Base-by-base conservation (phyloP, 2,113 vertebrate genomes). In the Fregetta grallaria region DNA sequence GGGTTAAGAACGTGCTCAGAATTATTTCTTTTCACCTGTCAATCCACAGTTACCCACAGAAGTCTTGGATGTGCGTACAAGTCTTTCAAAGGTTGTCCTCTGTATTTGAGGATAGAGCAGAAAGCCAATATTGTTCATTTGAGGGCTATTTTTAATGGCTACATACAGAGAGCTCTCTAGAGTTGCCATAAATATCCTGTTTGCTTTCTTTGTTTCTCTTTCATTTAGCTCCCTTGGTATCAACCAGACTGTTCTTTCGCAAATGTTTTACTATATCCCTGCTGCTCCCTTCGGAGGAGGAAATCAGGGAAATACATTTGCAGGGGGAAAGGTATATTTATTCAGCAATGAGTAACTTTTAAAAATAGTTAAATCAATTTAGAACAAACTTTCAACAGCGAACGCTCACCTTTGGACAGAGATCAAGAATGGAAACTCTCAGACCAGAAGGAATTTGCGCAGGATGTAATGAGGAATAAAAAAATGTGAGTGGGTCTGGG, bases 371-470 rank as follows among this genome's bases (percentile, higher is more conserved):
- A 86, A 95, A 96, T 94, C 84, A 83, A 90, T 97, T 96, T 90
- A 91, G 91, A 88, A 36, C 77, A 59, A 94, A 95, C 91, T 91
- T 83, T 58, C 74, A 88, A 5, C 84, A n/a, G 87, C 6, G 2
- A 96, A 22, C 2, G 19, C 67, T 94, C 92, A 92, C 94, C 94
- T 95, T 72, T 97, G 96, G 94, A 90, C 42, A 6, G 91, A 44
- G 62, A 91, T 88, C 94, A 95, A 89, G 96, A 97, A 95, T 94
- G 93, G 95, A 97, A 97, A 96, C 84, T 97, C 93, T 97, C 93
- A 96, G 94, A 96, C 94, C 93, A 92, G 87, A 93, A 97, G 89
- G 96, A 97, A 96, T 97, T 97, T 5, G 26, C 0, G 26, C 95
- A 95, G 97, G 91, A 96, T 91, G 86, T 79, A 94, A 91, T 15